Conservation (phyloP, 2,888 invertebrate genomes). For the Unio pictorum region DNA sequence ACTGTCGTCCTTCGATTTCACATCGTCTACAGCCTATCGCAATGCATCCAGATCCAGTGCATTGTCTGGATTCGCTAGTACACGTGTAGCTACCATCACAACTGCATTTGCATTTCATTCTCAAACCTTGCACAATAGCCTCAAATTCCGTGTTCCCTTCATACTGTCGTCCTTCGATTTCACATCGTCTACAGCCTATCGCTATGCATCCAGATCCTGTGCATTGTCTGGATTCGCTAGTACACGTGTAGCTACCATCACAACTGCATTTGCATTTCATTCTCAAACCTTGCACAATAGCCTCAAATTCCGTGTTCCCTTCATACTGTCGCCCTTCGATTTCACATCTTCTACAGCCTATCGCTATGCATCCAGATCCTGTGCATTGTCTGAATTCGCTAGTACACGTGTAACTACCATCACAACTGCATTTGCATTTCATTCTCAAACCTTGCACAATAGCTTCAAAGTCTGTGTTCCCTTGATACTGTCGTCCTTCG, state of each 20-base stretch:
- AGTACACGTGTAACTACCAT: constrained; percentile 22
- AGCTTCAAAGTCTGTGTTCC: constrained; percentile 37
- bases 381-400: constrained; percentile 10
- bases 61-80: neutral
- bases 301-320: constrained; percentile 4
- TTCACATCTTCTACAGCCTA: neutral
- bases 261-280: constrained; percentile 13
- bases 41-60: constrained; percentile 1
- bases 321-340: constrained; percentile 9
- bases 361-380: constrained; percentile 2
- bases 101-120: constrained; percentile 22
- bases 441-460: constrained; percentile 12
- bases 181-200: constrained; percentile 23
- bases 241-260: no score
- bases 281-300: constrained; percentile 11
- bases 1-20: constrained; percentile 7
- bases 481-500: constrained; percentile 27
- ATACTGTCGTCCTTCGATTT: constrained; percentile 17
- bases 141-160: constrained; percentile 21
- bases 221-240: constrained; percentile 23
- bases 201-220: constrained; percentile 19
- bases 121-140: constrained; percentile 17
- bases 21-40: constrained; percentile 14
- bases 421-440: constrained; percentile 29
- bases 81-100: constrained; percentile 28